Evolutionary conservation across 2,888 invertebrate species (phyloP).

Genomic region (Elmis aenea): DNA sequence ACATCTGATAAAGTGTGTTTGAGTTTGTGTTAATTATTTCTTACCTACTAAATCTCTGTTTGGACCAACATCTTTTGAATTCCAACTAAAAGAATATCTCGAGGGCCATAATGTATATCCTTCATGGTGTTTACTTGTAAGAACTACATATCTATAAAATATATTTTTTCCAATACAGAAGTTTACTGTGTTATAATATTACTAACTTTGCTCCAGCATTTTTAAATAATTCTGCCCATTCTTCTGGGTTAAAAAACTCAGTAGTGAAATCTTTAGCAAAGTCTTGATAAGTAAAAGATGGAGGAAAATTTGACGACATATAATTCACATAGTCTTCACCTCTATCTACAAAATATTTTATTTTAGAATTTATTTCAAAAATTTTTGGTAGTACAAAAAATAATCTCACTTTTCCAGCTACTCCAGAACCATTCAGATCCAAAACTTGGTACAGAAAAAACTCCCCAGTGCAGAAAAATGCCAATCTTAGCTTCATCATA

Average conservation of each 20-base stretch:
- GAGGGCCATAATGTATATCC: constrained; percentile 85
- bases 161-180: too few species aligned
- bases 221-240: constrained; percentile 79
- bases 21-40: too few species aligned
- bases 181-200: constrained; percentile 70
- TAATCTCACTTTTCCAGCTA: constrained; percentile 70
- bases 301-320: constrained; percentile 79
- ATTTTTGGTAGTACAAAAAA: neutral
- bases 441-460: constrained; percentile 84
- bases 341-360: constrained; percentile 2
- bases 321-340: constrained; percentile 47
- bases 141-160: constrained; percentile 62
- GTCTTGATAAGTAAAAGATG: constrained; percentile 84
- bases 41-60: constrained; percentile 67
- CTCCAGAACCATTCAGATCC: constrained; percentile 92
- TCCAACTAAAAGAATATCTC: constrained; percentile 77
- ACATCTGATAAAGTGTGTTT: too few species aligned
- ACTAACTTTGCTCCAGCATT: constrained; percentile 86
- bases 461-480: constrained; percentile 92
- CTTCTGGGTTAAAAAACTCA: constrained; percentile 78
- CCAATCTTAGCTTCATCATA: constrained; percentile 88
- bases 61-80: constrained; percentile 71
- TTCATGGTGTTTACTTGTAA: constrained; percentile 87
- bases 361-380: too few species aligned
- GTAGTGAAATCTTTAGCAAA: constrained; percentile 86